Percentiles rank a stretch among this genome's conserved stretches.
These are phyloP conservation scores for Tupiocoris notatus DNA, from an alignment of 2,888 invertebrate genomes.

Conservation along the genomic window DNA sequence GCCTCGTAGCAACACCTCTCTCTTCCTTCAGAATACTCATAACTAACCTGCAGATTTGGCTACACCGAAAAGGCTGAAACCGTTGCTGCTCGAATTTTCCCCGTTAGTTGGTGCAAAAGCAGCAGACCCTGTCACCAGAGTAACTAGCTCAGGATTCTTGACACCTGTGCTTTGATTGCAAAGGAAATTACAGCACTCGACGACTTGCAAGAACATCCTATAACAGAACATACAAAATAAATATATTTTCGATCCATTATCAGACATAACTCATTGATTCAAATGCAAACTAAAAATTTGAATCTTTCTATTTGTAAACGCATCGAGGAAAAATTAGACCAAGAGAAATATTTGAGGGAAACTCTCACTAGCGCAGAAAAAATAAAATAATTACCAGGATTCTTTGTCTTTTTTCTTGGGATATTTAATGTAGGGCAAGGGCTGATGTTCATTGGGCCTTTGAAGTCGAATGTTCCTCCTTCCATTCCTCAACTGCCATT, in stretches of 20 bases:
- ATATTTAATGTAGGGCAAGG: conserved; percentile 70
- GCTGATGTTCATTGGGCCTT: conserved; percentile 74
- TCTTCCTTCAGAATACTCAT: too few relatives aligned
- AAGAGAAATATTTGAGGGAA: too few relatives aligned
- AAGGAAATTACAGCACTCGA: conserved; percentile 81
- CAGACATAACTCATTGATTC: too few relatives aligned
- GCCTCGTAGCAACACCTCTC: too few relatives aligned
- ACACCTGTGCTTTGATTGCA: conserved; percentile 57
- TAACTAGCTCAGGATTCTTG: conserved; percentile 64
- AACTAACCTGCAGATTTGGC: conserved; percentile 66
- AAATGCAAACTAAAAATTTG: too few relatives aligned
- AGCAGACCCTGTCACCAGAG: conserved; percentile 70
- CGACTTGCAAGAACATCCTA: conserved; percentile 72
- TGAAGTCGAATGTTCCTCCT: conserved; percentile 85
- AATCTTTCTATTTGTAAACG: too few relatives aligned
- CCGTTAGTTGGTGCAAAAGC: conserved; percentile 55
- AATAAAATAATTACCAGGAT: conserved; percentile 60
- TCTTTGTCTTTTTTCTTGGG: conserved; percentile 75
- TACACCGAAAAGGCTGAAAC: conserved; percentile 74
- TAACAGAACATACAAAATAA: too few relatives aligned
- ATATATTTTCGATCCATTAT: too few relatives aligned
- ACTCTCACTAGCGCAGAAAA: too few relatives aligned
- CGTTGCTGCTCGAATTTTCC: conserved; percentile 55
- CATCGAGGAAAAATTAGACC: too few relatives aligned
- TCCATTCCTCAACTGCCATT: conserved; percentile 80